Percentiles rank a stretch among this genome's conserved stretches.
Conservation (phyloP, 2,888 invertebrate species). For the Apoda limacodes region DNA sequence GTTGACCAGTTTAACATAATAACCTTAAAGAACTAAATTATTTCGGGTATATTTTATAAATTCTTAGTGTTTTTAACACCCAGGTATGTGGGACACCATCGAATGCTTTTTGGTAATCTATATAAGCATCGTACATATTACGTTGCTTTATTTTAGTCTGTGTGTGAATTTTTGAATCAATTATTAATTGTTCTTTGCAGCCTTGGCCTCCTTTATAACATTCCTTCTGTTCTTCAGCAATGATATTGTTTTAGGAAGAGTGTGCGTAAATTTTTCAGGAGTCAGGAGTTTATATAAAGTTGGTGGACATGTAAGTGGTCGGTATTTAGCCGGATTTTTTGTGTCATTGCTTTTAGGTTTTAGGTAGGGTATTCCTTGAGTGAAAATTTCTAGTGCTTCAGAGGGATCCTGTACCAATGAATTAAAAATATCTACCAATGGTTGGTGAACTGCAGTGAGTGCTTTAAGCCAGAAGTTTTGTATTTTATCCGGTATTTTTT, state of each 20-base stretch:
- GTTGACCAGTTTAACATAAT: constrained; percentile 12
- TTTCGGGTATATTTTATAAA: constrained; percentile 18
- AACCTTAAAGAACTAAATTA: constrained; percentile 7
- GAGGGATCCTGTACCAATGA: too few relatives aligned
- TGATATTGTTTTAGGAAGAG: constrained; percentile 12
- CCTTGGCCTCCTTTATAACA: constrained; percentile 16
- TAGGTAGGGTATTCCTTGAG: constrained; percentile 16
- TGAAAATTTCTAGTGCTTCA: too few relatives aligned
- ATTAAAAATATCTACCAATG: too few relatives aligned
- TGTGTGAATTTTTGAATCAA: constrained; percentile 15
- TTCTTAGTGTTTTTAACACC: constrained; percentile 16
- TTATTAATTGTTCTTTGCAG: constrained; percentile 19
- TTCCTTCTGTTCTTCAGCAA: constrained; percentile 21
- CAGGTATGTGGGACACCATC: constrained; percentile 20
- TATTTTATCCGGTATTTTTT: too few relatives aligned
- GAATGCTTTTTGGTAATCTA: constrained; percentile 22
- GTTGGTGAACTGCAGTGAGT: too few relatives aligned
- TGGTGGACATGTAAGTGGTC: constrained; percentile 24
- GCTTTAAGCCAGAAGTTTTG: too few relatives aligned
- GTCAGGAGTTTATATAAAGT: constrained; percentile 22
- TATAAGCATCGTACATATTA: constrained; percentile 16
- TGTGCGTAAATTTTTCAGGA: constrained; percentile 17
- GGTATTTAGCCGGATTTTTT: constrained; percentile 20
- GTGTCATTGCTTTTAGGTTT: constrained; percentile 16
- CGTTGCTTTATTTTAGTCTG: constrained; percentile 7